phyloP scores from a whole-genome alignment of 2,113 vertebrate species.

The Pomatostomus ruficeps region DNA sequence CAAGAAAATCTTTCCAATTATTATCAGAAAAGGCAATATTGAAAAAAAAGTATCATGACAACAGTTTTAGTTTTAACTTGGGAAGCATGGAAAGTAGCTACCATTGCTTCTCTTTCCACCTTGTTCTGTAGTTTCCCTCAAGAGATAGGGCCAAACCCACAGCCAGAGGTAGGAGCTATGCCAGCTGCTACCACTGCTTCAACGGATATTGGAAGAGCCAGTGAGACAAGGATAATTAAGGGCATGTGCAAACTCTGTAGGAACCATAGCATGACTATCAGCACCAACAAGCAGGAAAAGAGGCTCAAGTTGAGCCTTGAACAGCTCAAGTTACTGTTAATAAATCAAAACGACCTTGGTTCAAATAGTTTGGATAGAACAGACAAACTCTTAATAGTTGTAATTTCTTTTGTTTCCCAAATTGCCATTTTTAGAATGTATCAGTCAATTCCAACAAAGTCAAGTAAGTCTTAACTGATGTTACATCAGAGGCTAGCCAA shows the following conservation, averaged over 20 bases:
- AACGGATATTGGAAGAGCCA: background rate
- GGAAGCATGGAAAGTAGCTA: background rate
- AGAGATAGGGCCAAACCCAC: background rate
- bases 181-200: background rate
- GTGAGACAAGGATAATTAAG: background rate
- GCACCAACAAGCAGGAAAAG: background rate
- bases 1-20: background rate
- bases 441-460: background rate
- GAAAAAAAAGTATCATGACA: background rate
- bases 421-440: background rate
- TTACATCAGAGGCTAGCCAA: background rate
- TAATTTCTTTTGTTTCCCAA: background rate
- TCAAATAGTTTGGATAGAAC: background rate
- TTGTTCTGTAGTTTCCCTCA: background rate
- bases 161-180: background rate
- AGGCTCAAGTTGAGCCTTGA: background rate
- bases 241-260: background rate
- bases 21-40: background rate
- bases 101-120: background rate
- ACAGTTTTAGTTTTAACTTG: background rate
- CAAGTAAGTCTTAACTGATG: background rate
- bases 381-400: background rate
- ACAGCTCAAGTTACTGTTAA: background rate
- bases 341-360: background rate
- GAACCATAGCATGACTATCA: background rate